Percentiles rank a stretch among this genome's conserved stretches.
These are phyloP conservation scores for Brachionus rotundiformis DNA, from an alignment of 1,140 invertebrate species.

Conservation along the genomic window DNA sequence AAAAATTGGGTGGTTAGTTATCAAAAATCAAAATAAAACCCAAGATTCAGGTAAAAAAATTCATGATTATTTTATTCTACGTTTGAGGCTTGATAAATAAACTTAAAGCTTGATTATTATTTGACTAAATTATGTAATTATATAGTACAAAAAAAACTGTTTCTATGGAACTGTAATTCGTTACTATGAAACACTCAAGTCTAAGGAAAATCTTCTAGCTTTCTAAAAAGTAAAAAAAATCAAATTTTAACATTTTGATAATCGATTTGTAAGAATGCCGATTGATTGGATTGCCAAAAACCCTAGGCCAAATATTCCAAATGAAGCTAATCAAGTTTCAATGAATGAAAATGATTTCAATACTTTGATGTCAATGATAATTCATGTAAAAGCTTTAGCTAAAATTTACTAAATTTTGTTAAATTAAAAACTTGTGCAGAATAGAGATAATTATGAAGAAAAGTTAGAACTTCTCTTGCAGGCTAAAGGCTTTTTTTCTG, in stretches of 20 bases:
- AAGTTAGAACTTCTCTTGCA: slow-evolving; percentile 31
- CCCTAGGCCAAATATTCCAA: slow-evolving; percentile 15
- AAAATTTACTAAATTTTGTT: background rate
- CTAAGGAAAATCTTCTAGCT: background rate
- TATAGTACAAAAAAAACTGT: background rate
- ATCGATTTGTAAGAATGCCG: slow-evolving; percentile 15
- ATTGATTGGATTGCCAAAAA: slow-evolving; percentile 41
- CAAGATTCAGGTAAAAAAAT: too few relatives aligned
- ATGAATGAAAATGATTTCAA: background rate
- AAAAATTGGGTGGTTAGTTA: too few relatives aligned
- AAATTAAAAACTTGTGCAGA: background rate
- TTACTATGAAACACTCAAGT: slow-evolving; percentile 5
- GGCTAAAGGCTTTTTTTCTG: slow-evolving; percentile 41
- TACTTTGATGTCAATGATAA: background rate
- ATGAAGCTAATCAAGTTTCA: slow-evolving; percentile 20
- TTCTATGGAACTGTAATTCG: slow-evolving; percentile 18
- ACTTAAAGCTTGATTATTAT: background rate
- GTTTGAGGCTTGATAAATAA: too few relatives aligned
- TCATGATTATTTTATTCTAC: background rate
- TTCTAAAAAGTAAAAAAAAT: background rate
- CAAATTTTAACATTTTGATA: background rate
- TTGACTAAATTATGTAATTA: background rate
- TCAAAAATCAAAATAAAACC: too few relatives aligned
- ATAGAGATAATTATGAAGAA: slow-evolving; percentile 39
- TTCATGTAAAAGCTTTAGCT: background rate